These are phyloP conservation scores for Nomia melanderi DNA, from an alignment of 1,140 invertebrate genomes.

Conservation along the genomic window DNA sequence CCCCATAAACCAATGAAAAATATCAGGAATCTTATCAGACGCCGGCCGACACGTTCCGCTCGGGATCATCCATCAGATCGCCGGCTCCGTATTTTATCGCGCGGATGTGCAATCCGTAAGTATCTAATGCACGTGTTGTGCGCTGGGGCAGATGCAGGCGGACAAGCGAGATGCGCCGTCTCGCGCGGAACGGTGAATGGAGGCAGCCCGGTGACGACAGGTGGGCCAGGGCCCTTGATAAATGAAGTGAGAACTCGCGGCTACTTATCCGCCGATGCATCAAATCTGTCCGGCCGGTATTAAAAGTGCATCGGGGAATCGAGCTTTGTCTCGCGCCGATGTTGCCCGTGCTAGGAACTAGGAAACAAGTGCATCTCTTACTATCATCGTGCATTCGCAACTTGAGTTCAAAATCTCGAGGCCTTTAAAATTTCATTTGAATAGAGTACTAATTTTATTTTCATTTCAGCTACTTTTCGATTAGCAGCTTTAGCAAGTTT, in stretches of 20 bases:
- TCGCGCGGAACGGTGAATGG: constrained; percentile 49
- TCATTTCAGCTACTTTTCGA: too few species aligned
- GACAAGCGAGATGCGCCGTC: constrained; percentile 34
- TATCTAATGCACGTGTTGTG: constrained; percentile 56
- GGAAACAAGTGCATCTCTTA: too few species aligned
- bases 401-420: too few species aligned
- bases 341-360: too few species aligned
- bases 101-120: constrained; percentile 41
- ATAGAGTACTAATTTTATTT: too few species aligned
- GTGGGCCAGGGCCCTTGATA: constrained; percentile 69
- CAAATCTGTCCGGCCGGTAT: constrained; percentile 69
- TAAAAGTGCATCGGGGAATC: constrained; percentile 55
- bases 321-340: constrained; percentile 33
- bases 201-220: constrained; percentile 60
- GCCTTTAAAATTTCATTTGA: too few species aligned
- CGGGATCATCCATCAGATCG: constrained; percentile 61
- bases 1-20: constrained; percentile 45
- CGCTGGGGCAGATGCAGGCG: constrained; percentile 35
- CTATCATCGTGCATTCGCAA: too few species aligned
- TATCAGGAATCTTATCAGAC: constrained; percentile 54
- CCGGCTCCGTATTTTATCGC: constrained; percentile 48
- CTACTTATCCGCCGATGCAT: constrained; percentile 74
- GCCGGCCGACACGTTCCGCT: constrained; percentile 33
- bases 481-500: too few species aligned
- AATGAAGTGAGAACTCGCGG: constrained; percentile 74